Evolutionary conservation across 2,113 vertebrate genomes (phyloP), one percentile per base, ranked within the genome.

Genomic region (Coptodon bakossiorum): DNA sequence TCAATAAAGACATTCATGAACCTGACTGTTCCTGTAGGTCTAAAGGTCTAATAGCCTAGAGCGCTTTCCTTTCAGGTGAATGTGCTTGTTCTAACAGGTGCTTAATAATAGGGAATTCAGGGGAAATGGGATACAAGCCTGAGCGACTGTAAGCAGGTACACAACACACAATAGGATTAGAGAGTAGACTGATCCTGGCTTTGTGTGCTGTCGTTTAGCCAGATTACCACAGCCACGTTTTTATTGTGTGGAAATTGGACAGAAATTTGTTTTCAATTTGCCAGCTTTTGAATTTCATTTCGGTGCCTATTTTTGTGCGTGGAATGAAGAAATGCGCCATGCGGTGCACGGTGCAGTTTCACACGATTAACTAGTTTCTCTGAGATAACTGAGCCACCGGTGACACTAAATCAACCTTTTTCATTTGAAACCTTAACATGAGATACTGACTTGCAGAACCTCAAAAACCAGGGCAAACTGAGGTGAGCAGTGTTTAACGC

Each of bases 261-360:
- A 63, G 90, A 95, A 93, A 93, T 94, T 90, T 94, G 91, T 92
- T 95, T 94, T 92, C 92, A 94, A 92, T 95, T 95, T 91, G 80
- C 83, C 86, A 84, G 5, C 3, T 79, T 92, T 90, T 87, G 84
- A 85, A 93, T 89, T 92, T 86, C 90, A 88, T 93, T 82, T 88
- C 57, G 54, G 61, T 90, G 87, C 80, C 80, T 31, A 68, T 87
- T 88, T 80, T 19, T 81, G 59, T 80, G 73, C 73, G 45, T 10
- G 73, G 78, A 88, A 16, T 73, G 71, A 66, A 83, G 53, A 90
- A 79, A 50, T 71, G 45, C 14, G 48, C 71, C 2, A 7, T 53
- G 43, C 31, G 45, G 59, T 87, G 85, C 79, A 36, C 50, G 27
- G 80, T 81, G 29, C 83, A 89, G 12, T 92, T 93, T 87, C 38